Evolutionary conservation across 1,140 invertebrate genomes (phyloP).

Genomic region (Acromyrmex charruanus): DNA sequence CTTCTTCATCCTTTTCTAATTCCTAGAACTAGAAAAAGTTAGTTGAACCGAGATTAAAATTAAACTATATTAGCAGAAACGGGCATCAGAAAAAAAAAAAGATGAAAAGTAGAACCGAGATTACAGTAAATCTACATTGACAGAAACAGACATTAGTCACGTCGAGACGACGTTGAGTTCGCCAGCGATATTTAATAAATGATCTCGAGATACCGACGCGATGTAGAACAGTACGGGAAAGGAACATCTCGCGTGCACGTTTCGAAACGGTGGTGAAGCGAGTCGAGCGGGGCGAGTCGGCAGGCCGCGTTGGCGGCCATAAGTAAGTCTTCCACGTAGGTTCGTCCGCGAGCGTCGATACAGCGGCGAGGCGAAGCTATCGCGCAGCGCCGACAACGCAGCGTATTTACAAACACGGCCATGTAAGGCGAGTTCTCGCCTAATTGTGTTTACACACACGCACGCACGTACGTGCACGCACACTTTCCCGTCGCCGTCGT

Average conservation of each 20-base stretch:
- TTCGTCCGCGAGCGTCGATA: constrained; percentile 72
- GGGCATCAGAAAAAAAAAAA: no score
- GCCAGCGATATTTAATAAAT: constrained; percentile 2
- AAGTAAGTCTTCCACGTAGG: constrained; percentile 78
- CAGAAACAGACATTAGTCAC: no score
- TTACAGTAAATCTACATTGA: no score
- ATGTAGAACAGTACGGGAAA: neutral
- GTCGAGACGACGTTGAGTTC: neutral
- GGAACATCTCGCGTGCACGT: constrained; percentile 32
- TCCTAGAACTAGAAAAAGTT: no score
- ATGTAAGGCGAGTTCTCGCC: constrained; percentile 80
- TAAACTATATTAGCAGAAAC: no score
- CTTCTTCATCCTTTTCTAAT: no score
- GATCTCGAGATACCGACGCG: neutral
- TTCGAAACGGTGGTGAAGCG: constrained; percentile 25
- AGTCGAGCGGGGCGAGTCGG: neutral
- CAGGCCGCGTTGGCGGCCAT: constrained; percentile 60
- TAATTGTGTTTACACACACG: constrained; percentile 74
- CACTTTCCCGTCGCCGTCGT: neutral
- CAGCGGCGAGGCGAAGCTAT: constrained; percentile 81
- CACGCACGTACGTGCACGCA: neutral
- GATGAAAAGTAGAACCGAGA: no score
- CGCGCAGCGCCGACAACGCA: constrained; percentile 72
- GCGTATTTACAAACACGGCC: constrained; percentile 84
- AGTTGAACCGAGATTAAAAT: no score